Evolutionary conservation across 2,888 invertebrate species (phyloP).

Genomic region (Danaus chrysippus): DNA sequence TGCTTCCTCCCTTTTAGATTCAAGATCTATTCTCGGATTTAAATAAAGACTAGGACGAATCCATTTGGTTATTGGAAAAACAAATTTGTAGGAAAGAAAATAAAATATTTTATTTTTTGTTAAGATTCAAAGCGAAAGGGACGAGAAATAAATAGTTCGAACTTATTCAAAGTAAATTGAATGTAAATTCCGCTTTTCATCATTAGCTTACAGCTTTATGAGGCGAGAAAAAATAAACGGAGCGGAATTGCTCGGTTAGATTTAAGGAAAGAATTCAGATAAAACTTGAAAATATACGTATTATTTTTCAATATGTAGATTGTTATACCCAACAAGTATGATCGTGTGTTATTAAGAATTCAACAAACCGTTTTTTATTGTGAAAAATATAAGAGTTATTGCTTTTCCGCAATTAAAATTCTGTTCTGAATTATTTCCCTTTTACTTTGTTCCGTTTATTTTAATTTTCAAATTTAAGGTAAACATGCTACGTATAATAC

Average conservation of each 20-base stretch:
- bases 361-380: too few species aligned
- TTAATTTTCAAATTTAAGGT: too few species aligned
- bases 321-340: background rate
- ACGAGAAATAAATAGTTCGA: conserved; percentile 27
- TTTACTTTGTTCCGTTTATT: too few species aligned
- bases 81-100: conserved; percentile 41
- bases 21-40: conserved; percentile 9
- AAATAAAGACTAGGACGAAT: conserved; percentile 39
- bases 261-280: conserved; percentile 1
- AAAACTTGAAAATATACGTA: background rate
- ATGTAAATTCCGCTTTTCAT: conserved; percentile 26
- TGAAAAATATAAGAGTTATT: too few species aligned
- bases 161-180: conserved; percentile 26
- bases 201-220: conserved; percentile 27
- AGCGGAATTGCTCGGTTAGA: conserved; percentile 18
- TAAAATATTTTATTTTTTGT: conserved; percentile 39
- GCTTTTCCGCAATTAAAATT: too few species aligned
- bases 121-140: conserved; percentile 15
- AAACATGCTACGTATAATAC: too few species aligned
- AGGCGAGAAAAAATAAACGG: conserved; percentile 22
- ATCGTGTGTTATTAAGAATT: too few species aligned
- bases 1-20: conserved; percentile 1
- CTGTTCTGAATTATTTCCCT: too few species aligned
- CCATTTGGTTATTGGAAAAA: conserved; percentile 37
- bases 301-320: background rate